These are phyloP conservation scores for Sphenopsis melanotis DNA, from an alignment of 2,797 vertebrate species.

Conservation along the genomic window DNA sequence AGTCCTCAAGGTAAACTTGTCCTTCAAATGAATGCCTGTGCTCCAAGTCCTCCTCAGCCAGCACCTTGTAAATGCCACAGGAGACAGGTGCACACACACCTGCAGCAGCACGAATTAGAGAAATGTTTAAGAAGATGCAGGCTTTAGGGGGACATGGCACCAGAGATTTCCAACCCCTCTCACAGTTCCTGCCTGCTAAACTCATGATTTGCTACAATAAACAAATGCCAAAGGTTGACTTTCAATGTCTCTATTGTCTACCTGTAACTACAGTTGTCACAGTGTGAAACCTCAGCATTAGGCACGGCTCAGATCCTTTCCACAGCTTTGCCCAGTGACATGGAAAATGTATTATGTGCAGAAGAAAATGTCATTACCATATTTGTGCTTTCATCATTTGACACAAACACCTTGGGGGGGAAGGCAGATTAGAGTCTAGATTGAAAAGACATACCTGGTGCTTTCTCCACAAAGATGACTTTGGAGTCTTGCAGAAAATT, in stretches of 20 bases:
- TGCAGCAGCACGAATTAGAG: not conserved
- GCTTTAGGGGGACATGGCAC: not conserved
- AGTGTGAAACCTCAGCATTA: not conserved
- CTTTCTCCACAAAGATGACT: slow-evolving; percentile 98
- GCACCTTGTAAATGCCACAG: not conserved
- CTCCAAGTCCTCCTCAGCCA: not conserved
- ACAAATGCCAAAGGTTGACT: not conserved
- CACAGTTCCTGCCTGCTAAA: not conserved
- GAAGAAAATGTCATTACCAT: not conserved
- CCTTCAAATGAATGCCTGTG: not conserved
- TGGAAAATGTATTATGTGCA: not conserved
- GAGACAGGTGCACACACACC: not conserved
- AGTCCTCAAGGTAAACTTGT: not conserved
- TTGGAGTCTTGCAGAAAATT: slow-evolving; percentile 98
- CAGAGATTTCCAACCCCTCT: not conserved
- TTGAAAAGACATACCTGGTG: slow-evolving; percentile 84
- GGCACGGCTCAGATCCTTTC: not conserved
- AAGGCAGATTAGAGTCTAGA: not conserved
- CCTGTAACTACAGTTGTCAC: not conserved
- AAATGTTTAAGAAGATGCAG: not conserved
- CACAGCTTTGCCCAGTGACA: not conserved
- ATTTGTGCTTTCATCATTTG: not conserved
- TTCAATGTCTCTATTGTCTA: not conserved
- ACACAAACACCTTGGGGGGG: not conserved
- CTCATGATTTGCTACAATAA: not conserved